Conservation (phyloP, 2,113 vertebrate genomes). For the Catharus minimus region DNA sequence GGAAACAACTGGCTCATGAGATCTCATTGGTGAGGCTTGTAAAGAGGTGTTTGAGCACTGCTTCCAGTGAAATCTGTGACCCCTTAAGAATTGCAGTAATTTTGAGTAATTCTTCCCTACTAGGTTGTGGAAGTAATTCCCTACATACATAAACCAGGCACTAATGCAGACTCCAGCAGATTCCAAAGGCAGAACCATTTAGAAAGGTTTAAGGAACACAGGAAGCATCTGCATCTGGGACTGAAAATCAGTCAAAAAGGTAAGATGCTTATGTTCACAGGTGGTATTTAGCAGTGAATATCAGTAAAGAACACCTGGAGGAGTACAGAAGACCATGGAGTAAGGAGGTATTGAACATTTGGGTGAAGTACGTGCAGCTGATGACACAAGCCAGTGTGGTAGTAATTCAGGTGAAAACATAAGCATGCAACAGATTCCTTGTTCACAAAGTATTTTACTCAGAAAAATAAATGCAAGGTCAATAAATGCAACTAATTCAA, state of each 20-base stretch:
- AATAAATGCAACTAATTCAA: background rate
- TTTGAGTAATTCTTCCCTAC: background rate
- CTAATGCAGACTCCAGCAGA: background rate
- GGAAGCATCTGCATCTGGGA: background rate
- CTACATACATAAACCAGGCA: background rate
- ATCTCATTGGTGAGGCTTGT: background rate
- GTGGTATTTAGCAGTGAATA: background rate
- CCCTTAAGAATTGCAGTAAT: background rate
- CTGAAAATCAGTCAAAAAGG: background rate
- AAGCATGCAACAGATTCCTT: background rate
- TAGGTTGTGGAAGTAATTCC: background rate
- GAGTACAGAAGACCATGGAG: background rate
- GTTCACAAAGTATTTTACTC: background rate
- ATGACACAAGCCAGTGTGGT: background rate
- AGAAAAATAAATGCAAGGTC: background rate
- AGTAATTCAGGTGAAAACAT: background rate
- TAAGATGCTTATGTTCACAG: background rate
- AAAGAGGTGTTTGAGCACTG: background rate
- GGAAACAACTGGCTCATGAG: background rate
- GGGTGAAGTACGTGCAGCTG: background rate
- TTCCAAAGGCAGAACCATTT: background rate
- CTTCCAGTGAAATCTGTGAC: background rate
- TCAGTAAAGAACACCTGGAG: background rate
- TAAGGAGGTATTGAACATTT: background rate
- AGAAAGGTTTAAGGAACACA: background rate